Evolutionary conservation across 2,113 vertebrate genomes (phyloP), one percentile per base, ranked within the genome.

Genomic region (Eudyptes chrysolophus): DNA sequence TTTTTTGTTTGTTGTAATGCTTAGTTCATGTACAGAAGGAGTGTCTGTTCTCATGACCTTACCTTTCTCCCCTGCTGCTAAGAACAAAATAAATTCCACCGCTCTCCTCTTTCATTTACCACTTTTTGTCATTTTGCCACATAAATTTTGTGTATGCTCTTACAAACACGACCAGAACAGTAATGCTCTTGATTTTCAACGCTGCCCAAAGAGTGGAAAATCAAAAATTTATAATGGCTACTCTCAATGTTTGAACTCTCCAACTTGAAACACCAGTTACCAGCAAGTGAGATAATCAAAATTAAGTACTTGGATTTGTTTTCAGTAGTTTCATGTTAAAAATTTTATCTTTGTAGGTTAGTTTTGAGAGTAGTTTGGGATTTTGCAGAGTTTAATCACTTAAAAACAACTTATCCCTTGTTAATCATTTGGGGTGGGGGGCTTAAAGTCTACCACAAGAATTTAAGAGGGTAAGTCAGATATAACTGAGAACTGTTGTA

Each of bases 361-460:
- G 9, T 62, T 70, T 70, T 75, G 61, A 83, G 61, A 74, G 5
- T 46, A 42, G 8, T 17, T 36, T 32, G 17, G 11, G 9, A 36
- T 71, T 88, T 68, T 92, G 8, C 42, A 55, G 4, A 36, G 38
- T 24, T 68, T 13, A 22, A 19, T 79, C 40, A 36, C 1, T 83
- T 48, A 11, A 30, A 32, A 61, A 10, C 7, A 57, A 3, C 6
- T 36, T 78, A 42, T 74, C 6, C 32, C 30, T 54, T 82, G 2
- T 2, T 74, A 46, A 17, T 70, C 1, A 0, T 26, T 22, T 61
- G 4, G 7, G 8, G 3, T 26, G 20, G 2, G 36, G 11, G 22
- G 4, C 18, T 79, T 88, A 38, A 42, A 36, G 16, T 38, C 83
- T 48, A 32, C 8, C 4, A 5, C 5, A 52, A 32, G 29, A 76